Evolutionary conservation across 2,113 vertebrate species (phyloP), one percentile per base, ranked within the genome.

Genomic region (Willisornis vidua): DNA sequence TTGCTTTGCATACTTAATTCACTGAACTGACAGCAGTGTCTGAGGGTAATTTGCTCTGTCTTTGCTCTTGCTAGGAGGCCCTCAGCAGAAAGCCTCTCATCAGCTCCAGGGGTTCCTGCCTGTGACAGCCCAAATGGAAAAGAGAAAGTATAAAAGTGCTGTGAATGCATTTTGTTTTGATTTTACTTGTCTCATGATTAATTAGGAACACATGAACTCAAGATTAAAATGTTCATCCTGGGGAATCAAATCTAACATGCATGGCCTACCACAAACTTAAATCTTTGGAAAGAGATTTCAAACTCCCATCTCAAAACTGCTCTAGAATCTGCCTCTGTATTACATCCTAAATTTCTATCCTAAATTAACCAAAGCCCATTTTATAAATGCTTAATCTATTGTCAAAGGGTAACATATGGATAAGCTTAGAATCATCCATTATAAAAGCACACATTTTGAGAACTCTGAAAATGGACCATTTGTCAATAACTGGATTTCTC

Each of bases 1-100:
- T 76, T 96, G 74, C 49, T 94, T 91, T 96, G 85, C 89, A 94
- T 94, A 82, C 28, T 93, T 92, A 96, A 92, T 94, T 96, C 78
- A 76, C 46, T 76, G 73, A 94, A 87, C 66, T 91, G 94, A 89
- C 89, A 94, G 81, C 74, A 78, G 45, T 22, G 45, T 91, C 87
- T 96, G 91, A 70, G 41, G 25, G 49, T 68, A 95, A 94, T 97
- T 95, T 95, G 58, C 62, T 88, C 75, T 95, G 74, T 87, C 89
- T 96, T 92, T 87, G 57, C 80, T 93, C 85, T 82, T 94, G 26
- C 76, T 94, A 89, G 65, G 73, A 94, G 80, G 91, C 57, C 73
- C 84, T 87, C 91, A 96, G 80, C 70, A 87, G 88, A 96, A 93
- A 94, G 67, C 75, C 59, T 93, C 91, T 94, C 91, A 83, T 90